Percentiles rank a stretch among this genome's conserved stretches.
phyloP scores from a whole-genome alignment of 2,797 vertebrate genomes.

The Halcyon badia region DNA sequence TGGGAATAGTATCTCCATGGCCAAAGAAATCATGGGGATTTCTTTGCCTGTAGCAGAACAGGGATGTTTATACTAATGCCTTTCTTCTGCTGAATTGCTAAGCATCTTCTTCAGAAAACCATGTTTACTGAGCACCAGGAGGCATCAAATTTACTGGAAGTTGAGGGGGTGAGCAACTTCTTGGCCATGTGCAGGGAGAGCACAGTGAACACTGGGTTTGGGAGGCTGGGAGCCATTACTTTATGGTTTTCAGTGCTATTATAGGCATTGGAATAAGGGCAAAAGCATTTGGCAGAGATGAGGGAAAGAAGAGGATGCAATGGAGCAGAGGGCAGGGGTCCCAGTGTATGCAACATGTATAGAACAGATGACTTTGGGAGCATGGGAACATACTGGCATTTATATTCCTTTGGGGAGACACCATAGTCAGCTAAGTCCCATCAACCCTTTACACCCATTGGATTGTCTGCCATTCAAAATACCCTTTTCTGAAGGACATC shows the following conservation, averaged over 20 bases:
- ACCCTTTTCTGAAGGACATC: not conserved
- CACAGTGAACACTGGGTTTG: rapidly evolving
- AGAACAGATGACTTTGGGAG: not conserved
- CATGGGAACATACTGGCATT: not conserved
- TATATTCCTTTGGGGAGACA: not conserved
- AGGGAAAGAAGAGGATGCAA: not conserved
- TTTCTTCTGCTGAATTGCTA: not conserved
- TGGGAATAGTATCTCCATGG: not conserved
- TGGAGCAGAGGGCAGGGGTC: not conserved
- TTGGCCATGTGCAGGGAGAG: rapidly evolving
- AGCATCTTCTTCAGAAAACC: not conserved
- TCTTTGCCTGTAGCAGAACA: not conserved
- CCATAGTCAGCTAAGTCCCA: not conserved
- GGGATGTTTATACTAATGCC: not conserved
- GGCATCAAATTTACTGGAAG: not conserved
- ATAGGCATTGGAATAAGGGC: not conserved
- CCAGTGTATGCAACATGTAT: rapidly evolving
- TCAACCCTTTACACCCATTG: not conserved
- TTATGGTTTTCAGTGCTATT: not conserved
- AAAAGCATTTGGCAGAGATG: not conserved
- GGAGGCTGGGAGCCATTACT: not conserved
- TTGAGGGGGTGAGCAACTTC: not conserved
- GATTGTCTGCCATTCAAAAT: not conserved
- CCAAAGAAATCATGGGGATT: not conserved
- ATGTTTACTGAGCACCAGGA: not conserved